These are phyloP conservation scores for Nephrotoma guestfalica DNA, from an alignment of 2,888 invertebrate species.

Conservation along the genomic window DNA sequence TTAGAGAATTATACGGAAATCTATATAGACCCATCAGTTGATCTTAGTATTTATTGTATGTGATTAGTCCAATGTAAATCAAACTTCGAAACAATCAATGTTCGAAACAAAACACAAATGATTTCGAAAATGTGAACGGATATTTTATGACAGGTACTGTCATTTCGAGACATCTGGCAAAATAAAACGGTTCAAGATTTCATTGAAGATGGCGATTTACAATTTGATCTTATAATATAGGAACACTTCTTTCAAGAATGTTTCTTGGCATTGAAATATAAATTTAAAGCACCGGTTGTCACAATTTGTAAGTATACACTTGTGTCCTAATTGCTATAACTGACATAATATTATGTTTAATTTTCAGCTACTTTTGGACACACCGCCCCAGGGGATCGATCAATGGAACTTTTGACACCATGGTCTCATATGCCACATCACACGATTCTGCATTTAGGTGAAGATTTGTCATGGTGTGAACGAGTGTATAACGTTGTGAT, in stretches of 20 bases:
- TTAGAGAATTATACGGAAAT: constrained; percentile 32
- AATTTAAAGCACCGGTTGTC: constrained; percentile 31
- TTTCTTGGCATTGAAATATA: constrained; percentile 30
- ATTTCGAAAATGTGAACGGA: constrained; percentile 25
- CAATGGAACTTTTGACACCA: constrained; percentile 29
- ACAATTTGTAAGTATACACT: constrained; percentile 13
- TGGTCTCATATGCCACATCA: constrained; percentile 29
- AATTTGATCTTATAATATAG: constrained; percentile 31
- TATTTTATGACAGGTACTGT: constrained; percentile 25
- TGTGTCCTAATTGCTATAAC: neutral
- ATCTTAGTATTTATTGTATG: constrained; percentile 28
- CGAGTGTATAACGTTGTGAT: constrained; percentile 27
- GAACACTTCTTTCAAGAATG: constrained; percentile 34
- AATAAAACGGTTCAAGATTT: constrained; percentile 21
- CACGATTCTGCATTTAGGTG: constrained; percentile 22
- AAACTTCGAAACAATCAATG: neutral
- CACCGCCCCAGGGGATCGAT: constrained; percentile 30
- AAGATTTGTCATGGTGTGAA: constrained; percentile 29
- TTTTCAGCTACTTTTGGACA: constrained; percentile 28
- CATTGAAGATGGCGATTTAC: constrained; percentile 25
- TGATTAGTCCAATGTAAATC: neutral
- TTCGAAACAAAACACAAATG: constrained; percentile 19
- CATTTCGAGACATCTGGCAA: constrained; percentile 24
- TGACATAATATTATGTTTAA: neutral
- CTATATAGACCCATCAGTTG: constrained; percentile 25